phyloP scores from a whole-genome alignment of 2,797 vertebrate genomes.

The Capromys pilorides region DNA sequence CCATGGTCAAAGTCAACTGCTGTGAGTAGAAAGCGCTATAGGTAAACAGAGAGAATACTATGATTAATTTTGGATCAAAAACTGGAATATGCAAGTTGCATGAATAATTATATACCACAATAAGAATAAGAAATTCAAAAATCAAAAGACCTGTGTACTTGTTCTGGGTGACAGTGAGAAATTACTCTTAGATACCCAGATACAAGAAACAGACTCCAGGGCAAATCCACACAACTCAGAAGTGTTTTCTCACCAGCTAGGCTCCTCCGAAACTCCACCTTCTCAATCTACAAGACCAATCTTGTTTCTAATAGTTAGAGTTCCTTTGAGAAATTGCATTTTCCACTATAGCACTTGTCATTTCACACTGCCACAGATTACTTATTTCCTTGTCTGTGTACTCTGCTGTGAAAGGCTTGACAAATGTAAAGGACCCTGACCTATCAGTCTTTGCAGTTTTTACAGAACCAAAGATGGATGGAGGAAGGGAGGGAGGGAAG shows the following conservation, averaged over 20 bases:
- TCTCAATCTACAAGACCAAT: background rate
- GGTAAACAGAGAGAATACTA: background rate
- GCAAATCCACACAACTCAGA: background rate
- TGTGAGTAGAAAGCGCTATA: background rate
- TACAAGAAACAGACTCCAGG: conserved; percentile 2
- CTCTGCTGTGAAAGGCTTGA: background rate
- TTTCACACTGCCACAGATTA: background rate
- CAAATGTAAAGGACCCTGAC: background rate
- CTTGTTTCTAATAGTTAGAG: background rate
- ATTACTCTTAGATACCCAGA: background rate
- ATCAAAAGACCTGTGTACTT: background rate
- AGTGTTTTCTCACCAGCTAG: background rate
- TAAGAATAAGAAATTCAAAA: conserved; percentile 10
- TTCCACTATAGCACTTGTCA: background rate
- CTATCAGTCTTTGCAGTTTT: conserved; percentile 1
- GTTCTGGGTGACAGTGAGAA: background rate
- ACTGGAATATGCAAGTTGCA: conserved; percentile 16
- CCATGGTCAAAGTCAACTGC: background rate
- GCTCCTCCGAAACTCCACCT: background rate
- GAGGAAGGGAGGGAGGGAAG: background rate
- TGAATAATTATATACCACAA: background rate
- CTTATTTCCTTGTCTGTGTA: background rate
- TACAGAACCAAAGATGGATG: background rate
- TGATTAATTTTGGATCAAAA: conserved; percentile 5
- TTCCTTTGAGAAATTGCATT: background rate